A percentile compares a stretch with the other conserved stretches of the same genome.
phyloP scores from a whole-genome alignment of 2,797 vertebrate genomes.

The Falco peregrinus region DNA sequence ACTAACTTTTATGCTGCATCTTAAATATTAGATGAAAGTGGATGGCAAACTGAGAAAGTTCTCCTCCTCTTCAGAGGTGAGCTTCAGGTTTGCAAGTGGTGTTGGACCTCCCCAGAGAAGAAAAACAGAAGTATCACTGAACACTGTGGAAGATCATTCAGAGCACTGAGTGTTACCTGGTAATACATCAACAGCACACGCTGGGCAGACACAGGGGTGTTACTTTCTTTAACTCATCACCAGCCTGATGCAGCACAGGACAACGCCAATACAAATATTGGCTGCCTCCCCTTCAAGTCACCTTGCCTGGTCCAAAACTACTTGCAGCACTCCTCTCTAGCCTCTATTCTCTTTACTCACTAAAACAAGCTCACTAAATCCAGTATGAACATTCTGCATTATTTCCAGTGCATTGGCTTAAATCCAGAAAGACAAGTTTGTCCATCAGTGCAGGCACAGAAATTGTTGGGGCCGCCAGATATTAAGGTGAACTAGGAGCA shows the following conservation, averaged over 20 bases:
- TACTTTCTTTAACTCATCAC: neutral
- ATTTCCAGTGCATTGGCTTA: neutral
- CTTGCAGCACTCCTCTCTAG: neutral
- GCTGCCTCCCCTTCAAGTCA: neutral
- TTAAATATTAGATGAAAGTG: slow-evolving; percentile 34
- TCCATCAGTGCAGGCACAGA: neutral
- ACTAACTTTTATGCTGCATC: slow-evolving; percentile 9
- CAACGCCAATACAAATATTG: neutral
- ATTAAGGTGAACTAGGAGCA: neutral
- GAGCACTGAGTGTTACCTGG: neutral
- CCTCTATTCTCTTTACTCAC: neutral
- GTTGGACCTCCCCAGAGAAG: neutral
- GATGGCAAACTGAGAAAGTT: neutral
- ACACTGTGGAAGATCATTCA: neutral
- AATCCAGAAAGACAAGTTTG: neutral
- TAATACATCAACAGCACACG: accelerated
- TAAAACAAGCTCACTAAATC: neutral
- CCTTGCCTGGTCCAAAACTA: neutral
- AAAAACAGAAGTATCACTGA: neutral
- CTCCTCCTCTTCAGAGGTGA: neutral
- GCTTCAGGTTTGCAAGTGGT: neutral
- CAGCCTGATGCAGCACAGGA: neutral
- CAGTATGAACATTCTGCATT: neutral
- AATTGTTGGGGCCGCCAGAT: neutral
- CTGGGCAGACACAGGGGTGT: neutral